These are phyloP conservation scores for Drosophila quadrilineata DNA, from an alignment of 1,140 invertebrate genomes.

Conservation along the genomic window DNA sequence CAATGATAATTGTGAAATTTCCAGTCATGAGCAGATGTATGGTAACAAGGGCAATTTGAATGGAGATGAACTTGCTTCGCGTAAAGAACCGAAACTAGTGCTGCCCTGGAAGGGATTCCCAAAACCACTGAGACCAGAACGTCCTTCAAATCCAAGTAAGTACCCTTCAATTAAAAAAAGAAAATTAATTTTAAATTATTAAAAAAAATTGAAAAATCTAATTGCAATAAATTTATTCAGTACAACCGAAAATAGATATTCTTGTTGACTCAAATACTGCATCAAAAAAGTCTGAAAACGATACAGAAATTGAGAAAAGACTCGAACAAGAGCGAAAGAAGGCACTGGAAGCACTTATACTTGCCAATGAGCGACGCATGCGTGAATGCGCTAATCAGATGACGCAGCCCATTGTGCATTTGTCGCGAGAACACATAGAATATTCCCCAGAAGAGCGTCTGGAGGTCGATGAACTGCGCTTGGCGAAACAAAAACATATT, in stretches of 20 bases:
- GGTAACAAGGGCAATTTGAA: background rate
- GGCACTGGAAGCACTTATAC: slow-evolving; percentile 52
- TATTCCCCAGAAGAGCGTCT: slow-evolving; percentile 40
- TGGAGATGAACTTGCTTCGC: too few species aligned
- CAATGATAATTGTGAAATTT: background rate
- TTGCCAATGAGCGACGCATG: slow-evolving; percentile 52
- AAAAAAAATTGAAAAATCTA: too few species aligned
- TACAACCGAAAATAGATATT: too few species aligned
- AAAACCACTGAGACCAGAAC: slow-evolving; percentile 6
- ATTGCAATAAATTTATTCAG: too few species aligned
- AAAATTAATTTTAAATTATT: too few species aligned
- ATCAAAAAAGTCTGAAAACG: too few species aligned
- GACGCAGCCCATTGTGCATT: slow-evolving; percentile 13
- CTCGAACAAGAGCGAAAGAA: slow-evolving; percentile 50
- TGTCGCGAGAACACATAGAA: slow-evolving; percentile 32
- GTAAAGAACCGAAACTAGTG: slow-evolving; percentile 12
- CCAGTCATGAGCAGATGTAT: background rate
- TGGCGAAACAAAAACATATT: slow-evolving; percentile 43
- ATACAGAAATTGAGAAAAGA: too few species aligned
- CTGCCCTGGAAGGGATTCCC: slow-evolving; percentile 64
- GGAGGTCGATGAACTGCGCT: slow-evolving; percentile 37
- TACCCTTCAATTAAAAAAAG: background rate
- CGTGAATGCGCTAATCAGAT: background rate
- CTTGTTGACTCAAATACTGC: too few species aligned
- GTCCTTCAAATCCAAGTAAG: background rate